Conservation (phyloP, 2,888 invertebrate species). For the Kuschelorhynchus macadamiae region DNA sequence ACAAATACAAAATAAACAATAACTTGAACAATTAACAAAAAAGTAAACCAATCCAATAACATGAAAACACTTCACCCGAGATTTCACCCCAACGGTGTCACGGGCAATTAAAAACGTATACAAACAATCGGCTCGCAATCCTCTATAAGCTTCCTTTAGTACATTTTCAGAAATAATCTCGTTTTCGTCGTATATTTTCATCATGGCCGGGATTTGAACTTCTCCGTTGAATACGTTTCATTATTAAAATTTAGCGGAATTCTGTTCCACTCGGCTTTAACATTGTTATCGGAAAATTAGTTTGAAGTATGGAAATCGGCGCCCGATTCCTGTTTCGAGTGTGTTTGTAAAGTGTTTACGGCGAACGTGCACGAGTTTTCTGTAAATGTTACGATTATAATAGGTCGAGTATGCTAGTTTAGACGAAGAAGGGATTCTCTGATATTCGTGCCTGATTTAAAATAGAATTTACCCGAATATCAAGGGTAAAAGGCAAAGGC, state of each 20-base stretch:
- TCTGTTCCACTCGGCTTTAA: conserved; percentile 12
- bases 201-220: conserved; percentile 19
- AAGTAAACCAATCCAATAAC: no score
- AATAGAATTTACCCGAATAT: no score
- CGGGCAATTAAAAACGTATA: conserved; percentile 5
- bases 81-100: conserved; percentile 4
- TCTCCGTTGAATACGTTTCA: conserved; percentile 23
- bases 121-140: conserved; percentile 13
- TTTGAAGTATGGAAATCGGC: conserved; percentile 21
- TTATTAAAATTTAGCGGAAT: conserved; percentile 33
- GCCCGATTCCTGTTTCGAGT: conserved; percentile 5
- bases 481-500: no score
- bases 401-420: no score
- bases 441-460: no score
- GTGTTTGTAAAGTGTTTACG: conserved; percentile 13
- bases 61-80: background rate
- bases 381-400: background rate
- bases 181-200: conserved; percentile 22
- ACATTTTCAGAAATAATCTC: conserved; percentile 18
- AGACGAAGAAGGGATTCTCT: no score
- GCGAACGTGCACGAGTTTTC: background rate
- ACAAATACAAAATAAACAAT: no score
- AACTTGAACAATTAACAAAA: no score
- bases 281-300: conserved; percentile 33
- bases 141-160: conserved; percentile 2